These are phyloP conservation scores for Vireo griseus DNA, from an alignment of 2,797 vertebrate species.

Conservation along the genomic window DNA sequence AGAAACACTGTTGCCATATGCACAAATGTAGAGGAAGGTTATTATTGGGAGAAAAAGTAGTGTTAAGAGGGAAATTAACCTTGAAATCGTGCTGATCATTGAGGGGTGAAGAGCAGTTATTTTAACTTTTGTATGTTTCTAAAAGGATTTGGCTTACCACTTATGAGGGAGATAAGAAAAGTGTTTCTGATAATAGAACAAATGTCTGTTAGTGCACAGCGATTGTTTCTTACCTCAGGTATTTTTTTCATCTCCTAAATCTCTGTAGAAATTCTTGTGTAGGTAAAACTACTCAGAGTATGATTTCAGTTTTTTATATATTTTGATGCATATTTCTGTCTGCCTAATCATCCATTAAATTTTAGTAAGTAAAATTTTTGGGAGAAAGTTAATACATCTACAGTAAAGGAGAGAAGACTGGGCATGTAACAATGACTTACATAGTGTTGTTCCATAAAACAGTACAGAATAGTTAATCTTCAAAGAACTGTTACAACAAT, in stretches of 20 bases:
- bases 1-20: background rate
- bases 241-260: background rate
- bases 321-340: background rate
- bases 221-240: background rate
- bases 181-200: background rate
- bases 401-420: background rate
- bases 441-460: background rate
- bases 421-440: background rate
- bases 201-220: background rate
- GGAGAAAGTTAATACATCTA: background rate
- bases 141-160: background rate
- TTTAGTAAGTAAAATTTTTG: background rate
- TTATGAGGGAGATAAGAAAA: background rate
- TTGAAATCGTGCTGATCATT: background rate
- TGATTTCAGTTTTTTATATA: background rate
- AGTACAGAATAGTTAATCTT: background rate
- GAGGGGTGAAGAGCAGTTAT: background rate
- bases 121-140: background rate
- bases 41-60: background rate
- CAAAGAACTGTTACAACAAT: background rate
- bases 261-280: background rate
- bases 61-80: background rate
- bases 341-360: background rate
- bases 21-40: background rate
- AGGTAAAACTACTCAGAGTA: background rate